Percentiles rank a stretch among this genome's conserved stretches.
Conservation (phyloP, 2,888 invertebrate species). For the Chydorus sphaericus region DNA sequence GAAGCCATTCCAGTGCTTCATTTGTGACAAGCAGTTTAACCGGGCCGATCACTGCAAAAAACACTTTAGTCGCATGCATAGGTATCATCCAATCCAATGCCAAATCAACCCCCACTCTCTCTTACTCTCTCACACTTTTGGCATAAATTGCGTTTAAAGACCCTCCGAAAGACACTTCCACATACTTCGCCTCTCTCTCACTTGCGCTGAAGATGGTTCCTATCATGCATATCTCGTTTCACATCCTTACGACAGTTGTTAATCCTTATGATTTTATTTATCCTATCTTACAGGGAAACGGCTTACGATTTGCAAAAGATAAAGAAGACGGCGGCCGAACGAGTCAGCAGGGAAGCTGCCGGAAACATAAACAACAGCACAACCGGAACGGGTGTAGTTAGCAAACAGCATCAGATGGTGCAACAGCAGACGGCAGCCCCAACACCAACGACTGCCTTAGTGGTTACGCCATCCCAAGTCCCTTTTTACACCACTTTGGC, state of each 20-base stretch:
- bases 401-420: not conserved
- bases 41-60: slow-evolving; percentile 89
- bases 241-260: not conserved
- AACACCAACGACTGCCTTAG: slow-evolving; percentile 16
- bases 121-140: not conserved
- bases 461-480: slow-evolving; percentile 16
- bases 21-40: slow-evolving; percentile 84
- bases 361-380: not conserved
- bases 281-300: slow-evolving; percentile 45
- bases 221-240: not conserved
- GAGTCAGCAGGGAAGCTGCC: no score
- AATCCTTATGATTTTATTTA: not conserved
- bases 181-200: not conserved
- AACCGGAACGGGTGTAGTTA: not conserved
- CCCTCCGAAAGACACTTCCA: not conserved
- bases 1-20: slow-evolving; percentile 85
- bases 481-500: slow-evolving; percentile 13
- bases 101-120: not conserved
- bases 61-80: slow-evolving; percentile 78
- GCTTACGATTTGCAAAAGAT: slow-evolving; percentile 47
- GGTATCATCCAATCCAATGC: not conserved
- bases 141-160: no score
- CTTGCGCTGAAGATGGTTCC: not conserved
- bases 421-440: not conserved
- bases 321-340: slow-evolving; percentile 21